Conservation (phyloP, 2,797 vertebrate genomes). For the Artibeus jamaicensis region DNA sequence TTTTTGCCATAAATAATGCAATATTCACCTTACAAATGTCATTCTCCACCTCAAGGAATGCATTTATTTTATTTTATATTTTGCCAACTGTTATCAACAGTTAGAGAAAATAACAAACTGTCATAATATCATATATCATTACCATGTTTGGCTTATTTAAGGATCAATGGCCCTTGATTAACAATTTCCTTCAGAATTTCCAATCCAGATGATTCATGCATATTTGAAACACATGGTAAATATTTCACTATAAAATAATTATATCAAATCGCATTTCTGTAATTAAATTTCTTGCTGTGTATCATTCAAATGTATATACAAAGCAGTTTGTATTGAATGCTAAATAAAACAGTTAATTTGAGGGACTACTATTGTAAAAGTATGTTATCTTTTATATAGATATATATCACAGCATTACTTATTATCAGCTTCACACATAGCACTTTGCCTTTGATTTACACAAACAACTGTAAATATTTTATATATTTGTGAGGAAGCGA, state of each 20-base stretch:
- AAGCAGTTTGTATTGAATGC: neutral
- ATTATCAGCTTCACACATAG: constrained; percentile 60
- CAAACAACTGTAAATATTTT: constrained; percentile 77
- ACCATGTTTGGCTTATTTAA: constrained; percentile 30
- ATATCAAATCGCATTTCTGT: constrained; percentile 57
- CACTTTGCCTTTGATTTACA: constrained; percentile 77
- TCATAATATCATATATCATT: neutral
- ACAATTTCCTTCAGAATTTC: constrained; percentile 57
- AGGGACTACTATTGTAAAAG: constrained; percentile 53
- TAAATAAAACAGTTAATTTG: constrained; percentile 47
- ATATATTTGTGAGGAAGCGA: constrained; percentile 84
- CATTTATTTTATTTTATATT: constrained; percentile 52
- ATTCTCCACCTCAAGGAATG: neutral
- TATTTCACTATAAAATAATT: constrained; percentile 11
- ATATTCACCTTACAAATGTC: constrained; percentile 62
- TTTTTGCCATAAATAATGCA: constrained; percentile 76
- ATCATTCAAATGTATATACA: constrained; percentile 19
- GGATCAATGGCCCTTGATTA: constrained; percentile 31
- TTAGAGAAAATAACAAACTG: constrained; percentile 29
- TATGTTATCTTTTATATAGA: constrained; percentile 52
- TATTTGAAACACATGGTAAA: constrained; percentile 48
- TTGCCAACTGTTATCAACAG: constrained; percentile 5
- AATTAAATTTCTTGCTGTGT: constrained; percentile 67
- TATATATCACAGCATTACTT: constrained; percentile 56
- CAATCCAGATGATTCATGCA: neutral